Evolutionary conservation across 2,113 vertebrate species (phyloP).

Genomic region (Brevimyrus niger): DNA sequence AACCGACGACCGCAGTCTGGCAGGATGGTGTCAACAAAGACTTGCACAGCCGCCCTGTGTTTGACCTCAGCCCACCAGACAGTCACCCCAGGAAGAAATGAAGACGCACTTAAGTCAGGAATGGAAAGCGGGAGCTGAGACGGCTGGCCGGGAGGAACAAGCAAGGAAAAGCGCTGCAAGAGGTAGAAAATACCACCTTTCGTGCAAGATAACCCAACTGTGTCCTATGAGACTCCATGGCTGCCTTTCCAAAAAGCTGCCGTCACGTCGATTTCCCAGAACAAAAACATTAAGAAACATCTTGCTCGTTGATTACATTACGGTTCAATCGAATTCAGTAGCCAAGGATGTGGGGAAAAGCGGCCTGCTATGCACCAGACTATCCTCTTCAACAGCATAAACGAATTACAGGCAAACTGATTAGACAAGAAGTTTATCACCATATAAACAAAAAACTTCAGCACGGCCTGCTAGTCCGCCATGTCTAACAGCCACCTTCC

Average conservation of each 20-base stretch:
- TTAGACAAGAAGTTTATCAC: background rate
- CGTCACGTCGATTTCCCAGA: background rate
- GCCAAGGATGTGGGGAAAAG: background rate
- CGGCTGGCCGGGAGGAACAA: background rate
- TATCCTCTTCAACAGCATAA: background rate
- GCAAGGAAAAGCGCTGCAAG: background rate
- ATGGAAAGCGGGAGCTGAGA: background rate
- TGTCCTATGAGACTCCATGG: background rate
- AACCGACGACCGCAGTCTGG: background rate
- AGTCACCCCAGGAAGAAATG: background rate
- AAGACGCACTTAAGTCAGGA: background rate
- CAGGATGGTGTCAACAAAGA: background rate
- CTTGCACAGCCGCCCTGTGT: background rate
- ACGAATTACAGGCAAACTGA: background rate
- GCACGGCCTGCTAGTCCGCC: background rate
- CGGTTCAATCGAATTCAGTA: background rate
- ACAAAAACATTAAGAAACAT: background rate
- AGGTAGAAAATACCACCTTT: background rate
- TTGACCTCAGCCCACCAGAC: background rate
- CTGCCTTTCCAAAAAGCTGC: background rate
- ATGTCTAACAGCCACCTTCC: background rate
- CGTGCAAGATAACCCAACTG: background rate
- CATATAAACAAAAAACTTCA: background rate
- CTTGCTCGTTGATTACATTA: background rate
- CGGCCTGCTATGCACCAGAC: background rate